Evolutionary conservation across 1,140 invertebrate species (phyloP), one percentile per base, ranked within the genome.

Genomic region (Stenopsyche tienmushanensis): DNA sequence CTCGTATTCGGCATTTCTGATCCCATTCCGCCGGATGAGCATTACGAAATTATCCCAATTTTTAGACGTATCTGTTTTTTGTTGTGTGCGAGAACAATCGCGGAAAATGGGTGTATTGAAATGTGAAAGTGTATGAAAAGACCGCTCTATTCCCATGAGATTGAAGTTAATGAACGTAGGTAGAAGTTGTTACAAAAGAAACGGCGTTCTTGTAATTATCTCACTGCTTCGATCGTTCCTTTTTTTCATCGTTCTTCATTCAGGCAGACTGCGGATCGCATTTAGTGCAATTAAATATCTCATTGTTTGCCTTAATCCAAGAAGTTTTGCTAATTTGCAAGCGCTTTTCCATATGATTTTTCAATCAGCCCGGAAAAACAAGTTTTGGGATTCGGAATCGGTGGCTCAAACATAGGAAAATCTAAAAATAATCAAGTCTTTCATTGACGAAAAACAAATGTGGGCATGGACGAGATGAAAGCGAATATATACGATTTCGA

Each of bases 91-190:
- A 20, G 44, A 47, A 47, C 44, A 47, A 47, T 47, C 44, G 44
- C 44, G 17, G 10, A 47, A 47, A 47, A 47, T 8, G 25, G 25
- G 49, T 58, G 29, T 23, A 24, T 54, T 20, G 39, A 54, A 54
- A 64, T 54, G 62, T 54, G 62, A 64, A 64, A 64, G 62, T 64
- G 52, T 55, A 64, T 39, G 52, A 41, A 64, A 64, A 23, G 3
- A 21, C 21, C 62, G 39, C 52, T 64, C 34, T 29, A 47, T 64
- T 64, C 62, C 62, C 62, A 64, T 50, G 62, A 64, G 62, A 53
- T 55, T 42, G 49, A 29, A 60, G n/a, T 24, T 53, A 64, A 64
- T 55, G 62, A 64, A 54, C 52, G 60, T 25, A 34, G 20, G 54
- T 15, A 8, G 47, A 23, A 23, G 26, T 8, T 54, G 50, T 53